Percentiles rank a stretch among this genome's conserved stretches.
phyloP scores from a whole-genome alignment of 2,888 invertebrate genomes.

The Sicus ferrugineus region DNA sequence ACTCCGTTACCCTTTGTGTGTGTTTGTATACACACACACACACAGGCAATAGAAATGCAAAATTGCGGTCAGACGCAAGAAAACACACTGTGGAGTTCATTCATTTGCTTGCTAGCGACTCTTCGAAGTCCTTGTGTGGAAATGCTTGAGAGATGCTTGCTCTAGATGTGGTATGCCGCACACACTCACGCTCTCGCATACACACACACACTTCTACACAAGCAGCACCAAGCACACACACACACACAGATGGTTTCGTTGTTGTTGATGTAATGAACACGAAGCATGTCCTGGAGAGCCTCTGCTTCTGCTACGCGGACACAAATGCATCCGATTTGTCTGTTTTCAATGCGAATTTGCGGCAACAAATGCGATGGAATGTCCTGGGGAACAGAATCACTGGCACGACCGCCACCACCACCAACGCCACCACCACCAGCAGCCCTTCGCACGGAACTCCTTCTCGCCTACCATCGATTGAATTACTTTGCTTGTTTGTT shows the following conservation, averaged over 20 bases:
- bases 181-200: slow-evolving; percentile 1
- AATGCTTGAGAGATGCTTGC: background rate
- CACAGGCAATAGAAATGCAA: slow-evolving; percentile 17
- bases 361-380: background rate
- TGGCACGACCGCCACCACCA: background rate
- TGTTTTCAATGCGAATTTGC: slow-evolving; percentile 25
- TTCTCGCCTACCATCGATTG: slow-evolving; percentile 29
- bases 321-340: slow-evolving; percentile 24
- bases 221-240: background rate
- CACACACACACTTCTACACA: background rate
- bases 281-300: too few relatives aligned
- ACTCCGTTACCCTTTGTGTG: background rate
- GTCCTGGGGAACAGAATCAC: background rate
- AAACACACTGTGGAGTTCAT: slow-evolving; percentile 9
- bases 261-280: too few relatives aligned
- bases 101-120: slow-evolving; percentile 13
- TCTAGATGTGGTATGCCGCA: too few relatives aligned
- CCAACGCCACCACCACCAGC: slow-evolving; percentile 9
- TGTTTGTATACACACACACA: background rate
- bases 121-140: background rate
- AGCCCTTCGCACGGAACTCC: too few relatives aligned
- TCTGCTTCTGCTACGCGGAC: too few relatives aligned
- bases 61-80: slow-evolving; percentile 22
- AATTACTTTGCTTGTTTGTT: slow-evolving; percentile 28
- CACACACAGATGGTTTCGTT: too few relatives aligned